A percentile compares a stretch with the other conserved stretches of the same genome.
These are phyloP conservation scores for Netelia inedita DNA, from an alignment of 2,888 invertebrate species.

Conservation along the genomic window DNA sequence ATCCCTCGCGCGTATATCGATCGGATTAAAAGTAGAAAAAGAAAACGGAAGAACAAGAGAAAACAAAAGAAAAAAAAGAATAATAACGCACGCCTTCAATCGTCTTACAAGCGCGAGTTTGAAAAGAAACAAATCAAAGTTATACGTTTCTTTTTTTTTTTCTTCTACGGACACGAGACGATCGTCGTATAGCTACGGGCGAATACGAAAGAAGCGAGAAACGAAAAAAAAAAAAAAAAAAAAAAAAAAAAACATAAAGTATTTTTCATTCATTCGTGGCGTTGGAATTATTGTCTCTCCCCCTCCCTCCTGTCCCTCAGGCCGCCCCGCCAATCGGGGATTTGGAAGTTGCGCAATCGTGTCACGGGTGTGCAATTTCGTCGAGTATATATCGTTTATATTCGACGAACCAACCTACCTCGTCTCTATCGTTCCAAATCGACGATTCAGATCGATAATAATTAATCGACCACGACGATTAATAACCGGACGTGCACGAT, in stretches of 20 bases:
- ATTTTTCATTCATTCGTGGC: slow-evolving; percentile 20
- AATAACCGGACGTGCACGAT: not conserved
- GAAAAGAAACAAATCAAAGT: too few species aligned
- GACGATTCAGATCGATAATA: slow-evolving; percentile 11
- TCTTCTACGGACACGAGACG: too few species aligned
- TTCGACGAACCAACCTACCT: slow-evolving; percentile 4
- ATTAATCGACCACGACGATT: slow-evolving; percentile 20
- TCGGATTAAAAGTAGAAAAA: not conserved
- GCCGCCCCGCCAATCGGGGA: not conserved
- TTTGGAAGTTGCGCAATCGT: slow-evolving; percentile 27
- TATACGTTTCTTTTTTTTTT: too few species aligned
- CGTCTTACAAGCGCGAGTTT: too few species aligned
- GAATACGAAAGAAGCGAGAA: not conserved
- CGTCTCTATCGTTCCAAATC: slow-evolving; percentile 22
- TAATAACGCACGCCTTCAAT: too few species aligned
- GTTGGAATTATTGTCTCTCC: too few species aligned
- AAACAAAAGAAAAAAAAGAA: not conserved
- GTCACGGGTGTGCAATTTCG: slow-evolving; percentile 26
- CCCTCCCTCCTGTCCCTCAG: too few species aligned
- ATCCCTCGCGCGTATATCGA: not conserved
- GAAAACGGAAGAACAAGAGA: not conserved
- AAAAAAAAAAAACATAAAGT: too few species aligned
- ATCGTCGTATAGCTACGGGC: too few species aligned
- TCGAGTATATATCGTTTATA: not conserved
- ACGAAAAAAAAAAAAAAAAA: slow-evolving; percentile 7